Base-by-base conservation (phyloP, 2,113 vertebrate species). In the Rhipidura dahli region DNA sequence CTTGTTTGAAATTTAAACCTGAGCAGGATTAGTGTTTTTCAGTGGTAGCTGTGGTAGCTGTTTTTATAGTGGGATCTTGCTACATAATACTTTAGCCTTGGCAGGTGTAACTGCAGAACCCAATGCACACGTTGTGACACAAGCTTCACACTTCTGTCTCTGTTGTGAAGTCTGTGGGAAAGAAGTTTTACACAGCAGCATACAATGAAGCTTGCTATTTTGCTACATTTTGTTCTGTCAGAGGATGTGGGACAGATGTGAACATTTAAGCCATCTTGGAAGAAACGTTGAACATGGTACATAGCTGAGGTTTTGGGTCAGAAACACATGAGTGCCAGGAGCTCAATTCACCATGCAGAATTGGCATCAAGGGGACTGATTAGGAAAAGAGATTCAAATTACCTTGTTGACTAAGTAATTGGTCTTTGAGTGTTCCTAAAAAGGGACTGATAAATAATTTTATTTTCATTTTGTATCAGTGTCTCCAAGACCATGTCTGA, bases 401-500 rank as follows among this genome's bases (percentile, higher is more conserved):
- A 93, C 79, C 37, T 91, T 80, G 53, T 97, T 0, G 2, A 84
- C 60, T 92, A 97, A 97, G 76, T 97, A 97, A 97, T 94, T 97
- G 84, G 86, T 96, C 81, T 95, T 97, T 95, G 71, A 77, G 39
- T 96, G 44, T 93, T 91, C 77, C 94, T 96, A 91, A 84, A 97
- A 97, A 95, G 87, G 66, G 95, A 95, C 78, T 24, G 63, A 97
- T 97, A 97, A 94, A 97, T 97, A 97, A 95, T 96, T 97, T 98
- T 97, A 97, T 97, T 97, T 97, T 98, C 93, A 96, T 94, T 97
- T 97, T 98, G 96, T 94, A 96, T 97, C 94, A 92, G 89, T 97
- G 94, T 97, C 91, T 98, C 94, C 89, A 96, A 98, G 97, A 97
- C 96, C 96, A 92, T 98, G 97, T 98, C 97, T 98, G 97, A 97